Conservation (phyloP, 2,888 invertebrate species). For the Parnassius smintheus region DNA sequence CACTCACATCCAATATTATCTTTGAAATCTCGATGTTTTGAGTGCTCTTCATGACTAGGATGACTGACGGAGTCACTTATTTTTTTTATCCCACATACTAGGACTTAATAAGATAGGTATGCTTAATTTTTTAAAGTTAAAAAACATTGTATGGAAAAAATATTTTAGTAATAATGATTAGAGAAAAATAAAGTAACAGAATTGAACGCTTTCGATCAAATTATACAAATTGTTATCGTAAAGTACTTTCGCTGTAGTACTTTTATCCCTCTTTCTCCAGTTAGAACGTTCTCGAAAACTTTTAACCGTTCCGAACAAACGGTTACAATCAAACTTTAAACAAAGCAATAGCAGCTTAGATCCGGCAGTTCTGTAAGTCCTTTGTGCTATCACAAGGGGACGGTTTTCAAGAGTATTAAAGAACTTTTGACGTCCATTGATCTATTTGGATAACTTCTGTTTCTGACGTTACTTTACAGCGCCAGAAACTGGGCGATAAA, state of each 20-base stretch:
- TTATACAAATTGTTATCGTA: conserved; percentile 26
- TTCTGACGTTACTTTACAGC: conserved; percentile 35
- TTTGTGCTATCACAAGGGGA: conserved; percentile 53
- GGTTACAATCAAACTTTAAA: conserved; percentile 50
- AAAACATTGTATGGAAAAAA: too few relatives aligned
- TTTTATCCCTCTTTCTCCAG: conserved; percentile 22
- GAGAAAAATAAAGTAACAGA: not conserved
- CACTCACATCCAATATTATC: too few relatives aligned
- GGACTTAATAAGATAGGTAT: too few relatives aligned
- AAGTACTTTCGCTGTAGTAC: conserved; percentile 22
- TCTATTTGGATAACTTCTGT: conserved; percentile 32
- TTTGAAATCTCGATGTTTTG: too few relatives aligned
- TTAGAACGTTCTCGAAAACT: conserved; percentile 29
- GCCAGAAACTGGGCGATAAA: conserved; percentile 8
- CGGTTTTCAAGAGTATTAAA: conserved; percentile 53
- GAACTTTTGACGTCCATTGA: conserved; percentile 58
- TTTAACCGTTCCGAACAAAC: conserved; percentile 28
- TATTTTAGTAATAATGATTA: too few relatives aligned
- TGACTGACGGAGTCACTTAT: too few relatives aligned
- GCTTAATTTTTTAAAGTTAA: too few relatives aligned
- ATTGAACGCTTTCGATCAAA: conserved; percentile 18
- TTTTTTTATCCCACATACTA: too few relatives aligned
- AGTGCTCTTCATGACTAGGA: too few relatives aligned
- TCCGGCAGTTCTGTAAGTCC: conserved; percentile 36
- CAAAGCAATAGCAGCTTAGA: conserved; percentile 51